These are phyloP conservation scores for Harpalus rubripes DNA, from an alignment of 2,888 invertebrate species.

Conservation along the genomic window DNA sequence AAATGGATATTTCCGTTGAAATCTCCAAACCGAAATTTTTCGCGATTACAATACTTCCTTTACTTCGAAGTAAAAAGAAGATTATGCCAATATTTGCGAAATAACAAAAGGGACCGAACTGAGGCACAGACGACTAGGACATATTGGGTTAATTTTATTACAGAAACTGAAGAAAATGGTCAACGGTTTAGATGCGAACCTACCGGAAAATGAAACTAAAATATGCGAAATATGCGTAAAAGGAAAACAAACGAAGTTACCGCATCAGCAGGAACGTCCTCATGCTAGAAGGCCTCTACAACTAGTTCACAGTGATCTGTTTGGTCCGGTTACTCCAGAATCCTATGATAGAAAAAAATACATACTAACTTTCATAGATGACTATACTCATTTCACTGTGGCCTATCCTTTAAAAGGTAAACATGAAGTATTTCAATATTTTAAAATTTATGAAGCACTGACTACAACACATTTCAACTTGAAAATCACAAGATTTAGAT, in stretches of 20 bases:
- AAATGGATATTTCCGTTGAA: too few species aligned
- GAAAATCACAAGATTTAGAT: too few species aligned
- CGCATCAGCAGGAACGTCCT: not conserved
- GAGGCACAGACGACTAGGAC: not conserved
- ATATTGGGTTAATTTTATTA: not conserved
- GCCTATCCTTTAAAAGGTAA: too few species aligned
- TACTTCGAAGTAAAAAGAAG: too few species aligned
- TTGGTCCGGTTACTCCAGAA: conserved; percentile 70
- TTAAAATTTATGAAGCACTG: too few species aligned
- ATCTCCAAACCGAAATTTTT: too few species aligned
- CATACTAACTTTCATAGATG: conserved; percentile 68
- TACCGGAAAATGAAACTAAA: not conserved
- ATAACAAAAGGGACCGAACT: not conserved
- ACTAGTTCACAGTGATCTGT: conserved; percentile 71
- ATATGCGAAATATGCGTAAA: not conserved
- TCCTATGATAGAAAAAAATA: conserved; percentile 69
- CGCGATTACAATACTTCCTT: too few species aligned
- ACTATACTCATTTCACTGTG: too few species aligned
- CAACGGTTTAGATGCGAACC: not conserved
- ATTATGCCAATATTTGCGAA: not conserved
- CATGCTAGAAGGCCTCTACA: too few species aligned
- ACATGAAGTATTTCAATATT: too few species aligned
- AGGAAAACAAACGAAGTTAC: not conserved
- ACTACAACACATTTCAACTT: too few species aligned
- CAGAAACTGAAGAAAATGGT: not conserved